phyloP scores from a whole-genome alignment of 2,113 vertebrate genomes.

The Eurystomus gularis region DNA sequence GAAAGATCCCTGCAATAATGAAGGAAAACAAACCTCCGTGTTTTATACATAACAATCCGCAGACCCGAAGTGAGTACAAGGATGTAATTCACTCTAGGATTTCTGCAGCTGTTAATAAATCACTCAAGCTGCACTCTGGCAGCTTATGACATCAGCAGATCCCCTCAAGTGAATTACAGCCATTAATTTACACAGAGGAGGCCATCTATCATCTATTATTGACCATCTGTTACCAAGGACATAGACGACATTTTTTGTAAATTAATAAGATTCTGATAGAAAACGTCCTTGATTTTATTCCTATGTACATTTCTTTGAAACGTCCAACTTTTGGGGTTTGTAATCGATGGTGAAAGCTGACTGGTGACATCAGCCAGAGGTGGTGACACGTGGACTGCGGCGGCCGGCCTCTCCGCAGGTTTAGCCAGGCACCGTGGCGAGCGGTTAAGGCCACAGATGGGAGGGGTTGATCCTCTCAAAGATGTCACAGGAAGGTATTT shows the following conservation, averaged over 20 bases:
- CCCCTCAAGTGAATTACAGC: slow-evolving; percentile 57
- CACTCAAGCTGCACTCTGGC: slow-evolving; percentile 40
- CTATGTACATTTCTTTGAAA: neutral
- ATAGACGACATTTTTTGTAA: neutral
- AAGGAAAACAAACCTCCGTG: neutral
- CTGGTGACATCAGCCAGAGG: neutral
- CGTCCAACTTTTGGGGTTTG: neutral
- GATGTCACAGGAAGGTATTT: neutral
- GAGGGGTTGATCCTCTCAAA: neutral
- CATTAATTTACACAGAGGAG: slow-evolving; percentile 50
- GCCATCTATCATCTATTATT: slow-evolving; percentile 47
- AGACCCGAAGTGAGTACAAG: neutral
- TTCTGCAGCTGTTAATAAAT: slow-evolving; percentile 64
- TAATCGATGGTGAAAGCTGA: neutral
- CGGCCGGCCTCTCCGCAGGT: neutral
- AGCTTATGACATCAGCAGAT: slow-evolving; percentile 62
- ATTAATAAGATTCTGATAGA: neutral
- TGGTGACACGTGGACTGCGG: neutral
- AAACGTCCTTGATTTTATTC: neutral
- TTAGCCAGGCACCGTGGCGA: fast-evolving
- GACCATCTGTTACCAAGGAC: slow-evolving; percentile 44
- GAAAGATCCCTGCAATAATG: neutral
- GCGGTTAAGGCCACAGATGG: neutral
- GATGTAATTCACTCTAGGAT: slow-evolving; percentile 27
- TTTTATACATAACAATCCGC: slow-evolving; percentile 1